Base-by-base conservation (phyloP, 2,888 invertebrate species). In the Artemia sinica region DNA sequence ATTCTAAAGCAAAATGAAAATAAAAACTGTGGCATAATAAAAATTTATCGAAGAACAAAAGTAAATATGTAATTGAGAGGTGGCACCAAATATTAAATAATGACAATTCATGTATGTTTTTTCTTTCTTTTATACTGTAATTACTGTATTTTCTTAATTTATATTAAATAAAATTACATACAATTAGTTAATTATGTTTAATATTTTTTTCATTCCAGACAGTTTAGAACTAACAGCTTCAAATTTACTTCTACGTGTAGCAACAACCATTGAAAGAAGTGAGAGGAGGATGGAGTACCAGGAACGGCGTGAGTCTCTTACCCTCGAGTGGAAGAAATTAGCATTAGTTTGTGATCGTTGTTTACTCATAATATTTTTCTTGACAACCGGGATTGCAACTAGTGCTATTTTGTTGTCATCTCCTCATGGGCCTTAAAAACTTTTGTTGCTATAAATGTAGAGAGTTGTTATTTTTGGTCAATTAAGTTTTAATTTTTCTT, bases 321-420 rank as follows among this genome's bases (percentile, higher is more conserved):
- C 88, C 75, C 79, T 88, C 69, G 91, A 92, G 77, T 92, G 91
- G 91, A 88, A 85, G 74, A 84, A 84, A 74, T 79, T 88, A 71
- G 90, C 91, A 1, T 83, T 91, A 68, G 90, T 92, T 13, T 84
- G 90, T 71, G 92, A 92, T 77, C 82, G 87, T 58, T 83, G 49
- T 50, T 28, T 58, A 18, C 49, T 49, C 14, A n/a, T 67, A 49
- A 83, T 87, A 41, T 90, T 90, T 77, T 83, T 88, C 71, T 79
- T 88, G 71, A 85, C 87, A 69, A 89, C 89, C 10, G 82, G 85
- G 67, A 83, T 88, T 72, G 84, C 88, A n/a, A 88, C 89, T 0
- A 85, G 86, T 1, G 86, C 87, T 72, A 89, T 90, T 73, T 80
- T 90, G 68, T 86, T 80, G 79, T 86, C 78, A 76, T 86, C 82